phyloP scores from a whole-genome alignment of 2,113 vertebrate species.

The Diglossa brunneiventris region DNA sequence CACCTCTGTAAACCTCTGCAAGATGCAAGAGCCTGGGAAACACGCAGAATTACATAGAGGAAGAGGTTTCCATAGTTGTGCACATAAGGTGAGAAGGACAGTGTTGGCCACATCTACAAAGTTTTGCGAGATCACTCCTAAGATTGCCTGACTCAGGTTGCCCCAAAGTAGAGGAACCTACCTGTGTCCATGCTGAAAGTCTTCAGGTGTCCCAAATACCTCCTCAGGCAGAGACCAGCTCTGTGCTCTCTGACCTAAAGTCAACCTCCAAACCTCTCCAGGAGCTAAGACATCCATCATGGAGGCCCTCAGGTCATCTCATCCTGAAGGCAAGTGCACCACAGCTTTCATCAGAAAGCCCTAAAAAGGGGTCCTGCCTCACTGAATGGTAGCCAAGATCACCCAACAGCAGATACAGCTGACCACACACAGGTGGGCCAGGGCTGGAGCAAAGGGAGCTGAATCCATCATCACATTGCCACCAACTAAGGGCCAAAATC shows the following conservation, averaged over 20 bases:
- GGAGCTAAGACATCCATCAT: not conserved
- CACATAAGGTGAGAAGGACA: not conserved
- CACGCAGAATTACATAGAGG: not conserved
- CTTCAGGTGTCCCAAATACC: not conserved
- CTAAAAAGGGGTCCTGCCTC: not conserved
- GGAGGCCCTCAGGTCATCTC: accelerated
- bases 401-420: not conserved
- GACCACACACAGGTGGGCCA: accelerated
- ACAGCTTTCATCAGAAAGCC: not conserved
- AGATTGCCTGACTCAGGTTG: not conserved
- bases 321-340: not conserved
- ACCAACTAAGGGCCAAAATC: not conserved
- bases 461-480: not conserved
- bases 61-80: not conserved
- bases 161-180: not conserved
- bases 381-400: not conserved
- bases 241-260: not conserved
- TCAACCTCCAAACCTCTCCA: not conserved
- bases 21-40: not conserved
- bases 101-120: not conserved
- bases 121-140: not conserved
- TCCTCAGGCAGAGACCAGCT: not conserved
- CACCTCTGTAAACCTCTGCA: not conserved
- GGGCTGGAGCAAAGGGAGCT: not conserved
- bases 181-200: not conserved